A percentile compares a stretch with the other conserved stretches of the same genome.
Conservation (phyloP, 1,140 invertebrate genomes). For the Solenopsis fugax region DNA sequence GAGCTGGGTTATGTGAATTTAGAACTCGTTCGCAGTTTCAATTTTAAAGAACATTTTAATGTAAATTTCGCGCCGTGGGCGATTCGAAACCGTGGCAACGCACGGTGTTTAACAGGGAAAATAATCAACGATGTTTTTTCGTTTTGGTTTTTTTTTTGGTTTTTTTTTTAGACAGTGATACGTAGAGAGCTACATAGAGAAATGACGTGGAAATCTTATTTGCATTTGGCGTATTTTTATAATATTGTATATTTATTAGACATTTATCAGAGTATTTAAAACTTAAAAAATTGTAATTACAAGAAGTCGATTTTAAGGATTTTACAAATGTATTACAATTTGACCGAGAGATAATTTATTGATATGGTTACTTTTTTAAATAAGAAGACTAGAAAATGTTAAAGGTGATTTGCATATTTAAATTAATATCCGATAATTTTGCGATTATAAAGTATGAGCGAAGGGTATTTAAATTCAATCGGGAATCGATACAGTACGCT, state of each 20-base stretch:
- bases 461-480: conserved; percentile 53
- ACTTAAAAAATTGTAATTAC: background rate
- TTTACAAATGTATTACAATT: conserved; percentile 2
- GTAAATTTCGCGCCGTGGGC: conserved; percentile 17
- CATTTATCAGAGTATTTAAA: background rate
- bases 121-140: background rate
- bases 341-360: conserved; percentile 1
- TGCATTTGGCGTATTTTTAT: background rate
- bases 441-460: conserved; percentile 51
- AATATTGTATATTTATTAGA: background rate
- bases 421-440: conserved; percentile 54
- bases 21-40: conserved; percentile 33
- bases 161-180: background rate
- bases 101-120: conserved; percentile 4
- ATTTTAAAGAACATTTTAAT: conserved; percentile 59
- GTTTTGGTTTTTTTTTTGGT: background rate
- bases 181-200: background rate
- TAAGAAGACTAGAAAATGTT: conserved; percentile 6
- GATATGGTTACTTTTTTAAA: conserved; percentile 15
- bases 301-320: background rate
- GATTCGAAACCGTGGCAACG: background rate
- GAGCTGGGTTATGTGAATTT: conserved; percentile 19
- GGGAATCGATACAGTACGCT: conserved; percentile 41
- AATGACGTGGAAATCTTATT: background rate
- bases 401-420: conserved; percentile 34